Evolutionary conservation across 1,140 invertebrate genomes (phyloP).

Genomic region (Drosophila parvula): DNA sequence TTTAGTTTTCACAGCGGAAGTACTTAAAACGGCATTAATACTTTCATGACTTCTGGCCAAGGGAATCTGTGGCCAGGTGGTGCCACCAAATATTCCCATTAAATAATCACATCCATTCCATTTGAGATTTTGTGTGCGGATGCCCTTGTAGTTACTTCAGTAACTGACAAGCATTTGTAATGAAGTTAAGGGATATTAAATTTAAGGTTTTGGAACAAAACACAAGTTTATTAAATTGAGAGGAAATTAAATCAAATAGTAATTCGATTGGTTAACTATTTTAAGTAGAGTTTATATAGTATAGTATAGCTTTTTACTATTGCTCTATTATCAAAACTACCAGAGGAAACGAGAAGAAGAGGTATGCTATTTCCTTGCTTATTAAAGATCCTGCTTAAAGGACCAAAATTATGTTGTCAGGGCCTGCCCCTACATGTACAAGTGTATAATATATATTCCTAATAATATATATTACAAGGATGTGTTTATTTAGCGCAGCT

Average conservation of each 20-base stretch:
- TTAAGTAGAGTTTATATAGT: too few species aligned
- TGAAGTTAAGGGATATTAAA: slow-evolving; percentile 43
- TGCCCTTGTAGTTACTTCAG: slow-evolving; percentile 34
- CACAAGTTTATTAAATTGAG: slow-evolving; percentile 7
- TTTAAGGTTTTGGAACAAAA: not conserved
- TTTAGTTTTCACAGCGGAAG: slow-evolving; percentile 76
- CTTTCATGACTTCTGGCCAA: slow-evolving; percentile 78
- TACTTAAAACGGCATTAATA: slow-evolving; percentile 80
- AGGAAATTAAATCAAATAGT: not conserved
- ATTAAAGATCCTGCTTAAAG: too few species aligned
- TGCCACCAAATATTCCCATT: slow-evolving; percentile 60
- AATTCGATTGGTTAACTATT: too few species aligned
- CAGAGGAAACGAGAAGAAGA: too few species aligned
- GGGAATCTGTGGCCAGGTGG: slow-evolving; percentile 76
- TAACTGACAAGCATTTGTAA: slow-evolving; percentile 52
- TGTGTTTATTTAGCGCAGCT: not conserved
- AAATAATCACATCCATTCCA: slow-evolving; percentile 68
- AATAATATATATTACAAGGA: not conserved
- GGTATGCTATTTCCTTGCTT: too few species aligned
- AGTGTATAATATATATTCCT: too few species aligned
- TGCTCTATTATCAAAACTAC: too few species aligned
- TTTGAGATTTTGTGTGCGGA: slow-evolving; percentile 18
- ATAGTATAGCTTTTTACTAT: too few species aligned
- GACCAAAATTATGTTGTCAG: too few species aligned
- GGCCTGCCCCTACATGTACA: too few species aligned